Evolutionary conservation across 2,113 vertebrate genomes (phyloP).

Genomic region (Zosterops pallidus): DNA sequence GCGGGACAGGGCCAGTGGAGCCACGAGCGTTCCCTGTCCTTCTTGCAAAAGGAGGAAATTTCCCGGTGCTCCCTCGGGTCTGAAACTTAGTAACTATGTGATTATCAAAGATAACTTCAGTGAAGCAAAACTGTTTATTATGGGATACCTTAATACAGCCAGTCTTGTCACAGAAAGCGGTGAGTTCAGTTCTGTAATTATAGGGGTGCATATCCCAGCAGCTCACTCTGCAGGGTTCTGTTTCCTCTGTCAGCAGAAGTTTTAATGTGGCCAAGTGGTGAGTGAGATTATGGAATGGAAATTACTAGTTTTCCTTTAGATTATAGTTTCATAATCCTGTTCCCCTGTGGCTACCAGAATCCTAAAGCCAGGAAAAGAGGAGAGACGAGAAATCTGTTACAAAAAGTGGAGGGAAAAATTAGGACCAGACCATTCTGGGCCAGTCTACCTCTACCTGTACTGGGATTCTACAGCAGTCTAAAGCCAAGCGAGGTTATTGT

Average conservation of each 20-base stretch:
- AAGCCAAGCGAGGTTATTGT: background rate
- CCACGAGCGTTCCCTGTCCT: fast-evolving
- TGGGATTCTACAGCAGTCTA: background rate
- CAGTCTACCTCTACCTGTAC: background rate
- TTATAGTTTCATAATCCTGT: background rate
- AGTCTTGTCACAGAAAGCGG: background rate
- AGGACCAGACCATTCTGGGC: background rate
- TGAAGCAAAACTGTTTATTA: background rate
- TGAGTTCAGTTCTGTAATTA: background rate
- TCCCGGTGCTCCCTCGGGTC: background rate
- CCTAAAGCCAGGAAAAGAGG: background rate
- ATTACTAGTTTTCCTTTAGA: background rate
- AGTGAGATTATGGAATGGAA: background rate
- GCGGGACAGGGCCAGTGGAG: fast-evolving
- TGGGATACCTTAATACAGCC: fast-evolving
- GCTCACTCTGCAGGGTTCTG: fast-evolving
- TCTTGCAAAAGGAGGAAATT: background rate
- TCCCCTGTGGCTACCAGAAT: background rate
- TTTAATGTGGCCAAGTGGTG: background rate
- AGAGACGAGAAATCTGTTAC: background rate
- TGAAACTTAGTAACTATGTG: background rate
- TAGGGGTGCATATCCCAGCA: background rate
- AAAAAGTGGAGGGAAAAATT: background rate
- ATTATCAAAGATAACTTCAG: background rate
- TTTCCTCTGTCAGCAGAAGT: background rate